These are phyloP conservation scores for Puffinus mauretanicus DNA, from an alignment of 2,113 vertebrate species.

Conservation along the genomic window DNA sequence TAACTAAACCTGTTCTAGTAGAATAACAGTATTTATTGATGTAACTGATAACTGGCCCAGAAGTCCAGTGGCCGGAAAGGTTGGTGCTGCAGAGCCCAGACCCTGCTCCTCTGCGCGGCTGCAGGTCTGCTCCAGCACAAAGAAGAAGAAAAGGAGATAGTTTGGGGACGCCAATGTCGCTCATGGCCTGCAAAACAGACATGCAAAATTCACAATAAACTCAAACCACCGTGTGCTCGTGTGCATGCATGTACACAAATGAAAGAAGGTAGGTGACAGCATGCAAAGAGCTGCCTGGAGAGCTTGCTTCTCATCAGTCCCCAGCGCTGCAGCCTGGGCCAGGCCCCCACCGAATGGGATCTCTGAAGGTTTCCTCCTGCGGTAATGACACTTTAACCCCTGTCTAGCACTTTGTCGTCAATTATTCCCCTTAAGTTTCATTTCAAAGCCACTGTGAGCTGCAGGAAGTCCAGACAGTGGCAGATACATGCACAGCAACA, in stretches of 20 bases:
- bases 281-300: not conserved
- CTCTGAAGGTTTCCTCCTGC: not conserved
- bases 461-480: not conserved
- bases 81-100: not conserved
- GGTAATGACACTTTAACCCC: not conserved
- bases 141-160: not conserved
- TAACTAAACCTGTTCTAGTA: not conserved
- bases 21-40: not conserved
- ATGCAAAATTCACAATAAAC: not conserved
- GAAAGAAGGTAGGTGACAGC: not conserved
- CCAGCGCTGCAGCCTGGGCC: not conserved
- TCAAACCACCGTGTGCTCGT: accelerated
- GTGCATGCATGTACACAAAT: accelerated
- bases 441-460: not conserved
- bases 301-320: not conserved
- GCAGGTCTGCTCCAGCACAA: not conserved
- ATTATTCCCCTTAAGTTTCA: not conserved
- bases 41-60: not conserved
- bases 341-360: not conserved
- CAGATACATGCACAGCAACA: not conserved
- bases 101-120: not conserved
- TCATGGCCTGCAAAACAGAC: not conserved
- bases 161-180: not conserved
- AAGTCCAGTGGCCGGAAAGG: no score
- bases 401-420: not conserved